Percentiles rank a stretch among this genome's conserved stretches.
Evolutionary conservation across 2,888 invertebrate species (phyloP).

Genomic region (Oegoconia quadripuncta): DNA sequence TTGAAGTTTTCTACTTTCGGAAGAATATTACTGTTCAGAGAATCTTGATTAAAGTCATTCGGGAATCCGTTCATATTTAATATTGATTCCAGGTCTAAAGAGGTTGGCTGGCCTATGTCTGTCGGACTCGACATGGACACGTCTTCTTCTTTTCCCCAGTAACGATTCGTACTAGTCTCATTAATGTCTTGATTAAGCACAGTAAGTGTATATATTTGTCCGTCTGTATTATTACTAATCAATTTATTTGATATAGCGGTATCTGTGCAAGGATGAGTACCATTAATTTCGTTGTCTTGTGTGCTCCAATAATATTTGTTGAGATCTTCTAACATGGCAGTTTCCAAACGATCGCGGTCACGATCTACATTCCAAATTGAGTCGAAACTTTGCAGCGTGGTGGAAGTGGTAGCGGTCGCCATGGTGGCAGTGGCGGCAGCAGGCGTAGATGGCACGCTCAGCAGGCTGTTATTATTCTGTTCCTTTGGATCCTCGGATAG

Average conservation of each 20-base stretch:
- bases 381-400: conserved; percentile 74
- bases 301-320: conserved; percentile 90
- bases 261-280: conserved; percentile 68
- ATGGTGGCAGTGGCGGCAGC: conserved; percentile 45
- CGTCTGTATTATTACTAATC: conserved; percentile 83
- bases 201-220: conserved; percentile 91
- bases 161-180: conserved; percentile 81
- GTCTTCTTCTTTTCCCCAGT: conserved; percentile 83
- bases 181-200: conserved; percentile 90
- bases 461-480: conserved; percentile 82
- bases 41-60: conserved; percentile 78
- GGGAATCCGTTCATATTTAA: conserved; percentile 84
- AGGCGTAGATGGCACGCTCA: conserved; percentile 43
- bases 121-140: conserved; percentile 80
- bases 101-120: conserved; percentile 79
- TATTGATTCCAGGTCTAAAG: conserved; percentile 89
- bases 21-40: conserved; percentile 69
- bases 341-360: conserved; percentile 84
- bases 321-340: conserved; percentile 89
- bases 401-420: conserved; percentile 63
- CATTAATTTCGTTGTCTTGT: conserved; percentile 80
- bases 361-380: conserved; percentile 86
- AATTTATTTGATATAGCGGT: conserved; percentile 73
- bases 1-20: conserved; percentile 86
- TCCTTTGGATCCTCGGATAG: conserved; percentile 76